Evolutionary conservation across 2,797 vertebrate genomes (phyloP).

Genomic region (Eospalax fontanierii): DNA sequence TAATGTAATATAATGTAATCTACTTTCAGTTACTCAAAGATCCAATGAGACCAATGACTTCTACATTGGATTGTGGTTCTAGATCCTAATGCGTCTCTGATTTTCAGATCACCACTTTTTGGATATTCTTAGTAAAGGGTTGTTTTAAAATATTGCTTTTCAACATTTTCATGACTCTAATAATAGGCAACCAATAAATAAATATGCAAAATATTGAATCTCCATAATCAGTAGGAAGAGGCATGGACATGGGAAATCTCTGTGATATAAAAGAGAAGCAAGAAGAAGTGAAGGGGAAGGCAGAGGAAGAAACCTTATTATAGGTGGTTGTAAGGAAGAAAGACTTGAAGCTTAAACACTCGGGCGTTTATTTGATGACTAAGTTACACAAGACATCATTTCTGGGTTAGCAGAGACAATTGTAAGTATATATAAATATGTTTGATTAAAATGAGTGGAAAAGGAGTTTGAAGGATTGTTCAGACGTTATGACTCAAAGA

Average conservation of each 20-base stretch:
- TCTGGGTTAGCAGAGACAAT: background rate
- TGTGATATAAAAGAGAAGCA: background rate
- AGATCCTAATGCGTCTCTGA: background rate
- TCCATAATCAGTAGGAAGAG: background rate
- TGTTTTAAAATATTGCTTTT: background rate
- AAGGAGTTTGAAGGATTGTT: constrained; percentile 6
- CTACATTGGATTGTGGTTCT: background rate
- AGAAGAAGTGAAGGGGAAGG: background rate
- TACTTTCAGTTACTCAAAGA: background rate
- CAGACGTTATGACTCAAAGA: constrained; percentile 54
- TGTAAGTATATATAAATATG: constrained; percentile 50
- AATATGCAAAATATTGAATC: background rate
- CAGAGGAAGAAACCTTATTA: background rate
- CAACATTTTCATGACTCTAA: background rate
- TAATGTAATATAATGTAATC: background rate
- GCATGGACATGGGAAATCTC: background rate
- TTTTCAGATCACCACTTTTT: constrained; percentile 29
- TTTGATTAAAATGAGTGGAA: constrained; percentile 65
- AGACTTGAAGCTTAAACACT: background rate
- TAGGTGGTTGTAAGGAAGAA: background rate
- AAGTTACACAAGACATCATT: background rate
- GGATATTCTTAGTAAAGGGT: background rate
- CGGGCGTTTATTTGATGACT: background rate
- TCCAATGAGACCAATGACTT: background rate
- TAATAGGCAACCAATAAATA: constrained; percentile 2